A percentile compares a stretch with the other conserved stretches of the same genome.
Evolutionary conservation across 2,797 vertebrate genomes (phyloP).

Genomic region (Loris lydekkerianus): DNA sequence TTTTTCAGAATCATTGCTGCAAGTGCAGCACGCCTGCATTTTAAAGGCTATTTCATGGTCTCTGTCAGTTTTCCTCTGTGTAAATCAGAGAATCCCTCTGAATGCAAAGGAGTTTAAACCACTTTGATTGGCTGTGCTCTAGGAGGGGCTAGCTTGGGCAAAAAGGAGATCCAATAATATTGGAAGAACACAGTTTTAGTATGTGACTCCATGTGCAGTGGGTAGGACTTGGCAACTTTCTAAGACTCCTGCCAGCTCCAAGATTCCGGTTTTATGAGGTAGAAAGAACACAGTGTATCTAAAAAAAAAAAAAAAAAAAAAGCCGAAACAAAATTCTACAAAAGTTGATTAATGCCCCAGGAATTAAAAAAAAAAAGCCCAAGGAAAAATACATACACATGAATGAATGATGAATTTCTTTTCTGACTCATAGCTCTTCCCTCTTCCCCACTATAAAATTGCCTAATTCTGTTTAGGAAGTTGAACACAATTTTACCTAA

Average conservation of each 20-base stretch:
- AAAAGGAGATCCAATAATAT: conserved; percentile 1
- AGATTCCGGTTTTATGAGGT: conserved; percentile 60
- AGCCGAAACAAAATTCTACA: conserved; percentile 53
- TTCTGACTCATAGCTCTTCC: not conserved
- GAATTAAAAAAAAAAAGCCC: not conserved
- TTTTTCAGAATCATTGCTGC: not conserved
- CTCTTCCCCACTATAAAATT: not conserved
- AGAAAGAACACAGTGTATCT: conserved; percentile 66
- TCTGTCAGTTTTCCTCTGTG: not conserved
- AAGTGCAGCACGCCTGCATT: not conserved
- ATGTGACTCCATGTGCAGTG: conserved; percentile 1
- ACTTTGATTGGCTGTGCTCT: conserved; percentile 32
- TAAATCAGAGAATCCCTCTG: not conserved
- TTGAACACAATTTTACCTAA: conserved; percentile 58
- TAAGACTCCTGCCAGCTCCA: conserved; percentile 3
- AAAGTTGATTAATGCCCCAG: not conserved
- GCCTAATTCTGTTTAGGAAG: not conserved
- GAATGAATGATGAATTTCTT: not conserved
- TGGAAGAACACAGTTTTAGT: conserved; percentile 23
- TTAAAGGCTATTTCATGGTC: not conserved
- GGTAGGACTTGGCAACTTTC: conserved; percentile 26
- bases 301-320: not conserved
- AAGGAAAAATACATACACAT: not conserved
- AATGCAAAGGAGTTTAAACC: conserved; percentile 33
- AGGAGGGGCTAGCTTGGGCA: conserved; percentile 34